Base-by-base conservation (phyloP, 2,888 invertebrate genomes). In the Ormyrus nitidulus region DNA sequence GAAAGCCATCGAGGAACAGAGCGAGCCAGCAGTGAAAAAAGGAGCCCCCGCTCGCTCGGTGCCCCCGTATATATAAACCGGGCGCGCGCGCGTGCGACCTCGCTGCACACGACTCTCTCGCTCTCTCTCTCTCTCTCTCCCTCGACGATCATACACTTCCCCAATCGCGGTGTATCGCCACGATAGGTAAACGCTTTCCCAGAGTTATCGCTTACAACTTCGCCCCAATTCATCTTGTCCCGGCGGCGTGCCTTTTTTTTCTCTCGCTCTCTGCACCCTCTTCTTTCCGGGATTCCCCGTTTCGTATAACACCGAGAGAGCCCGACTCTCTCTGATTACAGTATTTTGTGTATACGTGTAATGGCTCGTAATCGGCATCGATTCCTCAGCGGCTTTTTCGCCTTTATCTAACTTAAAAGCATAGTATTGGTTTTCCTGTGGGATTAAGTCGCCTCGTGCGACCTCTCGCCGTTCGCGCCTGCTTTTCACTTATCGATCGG, bases 201-300 rank as follows among this genome's bases (percentile, higher is more conserved):
- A 79, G 81, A 83, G 77, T 82, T 83, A 82, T 83, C 82, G 83
- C 79, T 83, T 82, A 80, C 81, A 81, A 79, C 66, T 81, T 76
- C 48, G 68, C 78, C 77, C 74, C 81, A 66, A 75, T 81, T 78
- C 74, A 78, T 81, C 75, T 78, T 72, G 11, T 65, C 48, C 51
- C 56, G 34, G 58, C 59, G 49, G n/a, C 58, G 13, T 13, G 49
- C 11, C 64, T 68, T 65, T 61, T 46, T 58, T 56, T 59, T 51
- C 13, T 73, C 49, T 44, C 46, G 13, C 58, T 54, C 19, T 46
- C 56, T 48, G 6, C 53, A 13, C 19, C 13, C 44, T n/a, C 53
- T 62, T 58, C 61, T 73, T 65, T 75, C 66, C 59, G 56, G 34
- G 64, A 61, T 71, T 46, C 19, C 34, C 71, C 74, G 62, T 61